Base-by-base conservation (phyloP, 1,140 invertebrate genomes). In the Thaumetopoea pityocampa region DNA sequence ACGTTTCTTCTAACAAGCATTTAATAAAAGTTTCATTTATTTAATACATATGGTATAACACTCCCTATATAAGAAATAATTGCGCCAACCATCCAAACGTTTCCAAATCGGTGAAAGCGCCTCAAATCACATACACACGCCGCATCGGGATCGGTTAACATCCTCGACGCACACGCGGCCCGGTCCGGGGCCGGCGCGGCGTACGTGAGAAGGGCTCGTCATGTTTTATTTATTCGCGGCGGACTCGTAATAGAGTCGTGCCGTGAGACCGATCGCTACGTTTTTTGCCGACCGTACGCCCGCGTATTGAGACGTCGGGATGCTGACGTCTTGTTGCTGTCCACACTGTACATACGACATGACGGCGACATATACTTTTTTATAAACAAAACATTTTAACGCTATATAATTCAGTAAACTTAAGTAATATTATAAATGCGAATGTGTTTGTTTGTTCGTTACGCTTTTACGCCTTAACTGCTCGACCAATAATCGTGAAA, bases 171-270 rank as follows among this genome's bases (percentile, higher is more conserved):
- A 50, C 50, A 54, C 56, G 60, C 59, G 57, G 62, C 51, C 52
- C 53, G 55, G 53, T 73, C 68, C 65, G 63, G 65, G 68, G n/a
- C n/a, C n/a, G n/a, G n/a, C n/a, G n/a, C n/a, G 74, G 64, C 67
- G 59, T 77, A 73, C 62, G 73, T 76, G 79, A 76, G 74, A 78
- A 78, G 72, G 72, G 77, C 69, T 52, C 77, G 59, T 78, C 80
- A 84, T 84, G 80, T 84, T 84, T 84, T 84, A 84, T 84, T 84
- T 84, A 84, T 84, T 72, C 68, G 67, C 69, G 57, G 60, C 65
- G 58, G 68, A 76, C 68, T 70, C 51, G 78, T 80, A 79, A 84
- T 84, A 84, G 77, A 84, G 80, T 79, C 74, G 77, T 77, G 73
- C 67, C 69, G 71, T 80, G 77, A 74, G 79, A 83, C 60, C 72